A percentile compares a stretch with the other conserved stretches of the same genome.
Evolutionary conservation across 2,888 invertebrate species (phyloP).

Genomic region (Blomia tropicalis): DNA sequence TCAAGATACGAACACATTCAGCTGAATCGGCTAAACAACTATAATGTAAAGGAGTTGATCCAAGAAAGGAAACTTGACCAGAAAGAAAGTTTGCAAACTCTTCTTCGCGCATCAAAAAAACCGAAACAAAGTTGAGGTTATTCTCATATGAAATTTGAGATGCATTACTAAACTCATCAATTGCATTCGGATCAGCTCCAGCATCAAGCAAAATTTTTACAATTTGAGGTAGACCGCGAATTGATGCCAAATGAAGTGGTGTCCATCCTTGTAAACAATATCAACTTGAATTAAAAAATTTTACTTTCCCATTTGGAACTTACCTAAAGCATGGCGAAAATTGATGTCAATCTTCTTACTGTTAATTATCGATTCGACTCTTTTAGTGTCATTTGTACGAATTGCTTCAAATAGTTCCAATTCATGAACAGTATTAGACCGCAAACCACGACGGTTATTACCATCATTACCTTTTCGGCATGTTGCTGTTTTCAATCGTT

Average conservation of each 20-base stretch:
- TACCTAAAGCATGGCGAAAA: too few species aligned
- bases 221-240: conserved; percentile 48
- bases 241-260: conserved; percentile 63
- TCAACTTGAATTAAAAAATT: too few species aligned
- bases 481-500: not conserved
- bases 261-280: conserved; percentile 79
- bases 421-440: not conserved
- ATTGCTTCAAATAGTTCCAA: conserved; percentile 17
- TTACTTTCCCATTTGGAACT: too few species aligned
- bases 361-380: not conserved
- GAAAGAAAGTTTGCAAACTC: conserved; percentile 55
- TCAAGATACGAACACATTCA: conserved; percentile 46
- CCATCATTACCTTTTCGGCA: not conserved
- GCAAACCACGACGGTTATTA: not conserved
- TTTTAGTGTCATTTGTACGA: not conserved
- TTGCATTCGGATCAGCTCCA: conserved; percentile 61
- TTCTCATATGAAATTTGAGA: conserved; percentile 48
- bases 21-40: conserved; percentile 58
- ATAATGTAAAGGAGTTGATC: conserved; percentile 75
- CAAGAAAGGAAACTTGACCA: conserved; percentile 55
- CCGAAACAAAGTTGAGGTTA: conserved; percentile 54
- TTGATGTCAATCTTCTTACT: not conserved
- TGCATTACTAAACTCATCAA: conserved; percentile 57
- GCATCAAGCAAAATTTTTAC: conserved; percentile 39
- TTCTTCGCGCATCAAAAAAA: conserved; percentile 49